Conservation (phyloP, 2,888 invertebrate species). For the Deilephila elpenor region DNA sequence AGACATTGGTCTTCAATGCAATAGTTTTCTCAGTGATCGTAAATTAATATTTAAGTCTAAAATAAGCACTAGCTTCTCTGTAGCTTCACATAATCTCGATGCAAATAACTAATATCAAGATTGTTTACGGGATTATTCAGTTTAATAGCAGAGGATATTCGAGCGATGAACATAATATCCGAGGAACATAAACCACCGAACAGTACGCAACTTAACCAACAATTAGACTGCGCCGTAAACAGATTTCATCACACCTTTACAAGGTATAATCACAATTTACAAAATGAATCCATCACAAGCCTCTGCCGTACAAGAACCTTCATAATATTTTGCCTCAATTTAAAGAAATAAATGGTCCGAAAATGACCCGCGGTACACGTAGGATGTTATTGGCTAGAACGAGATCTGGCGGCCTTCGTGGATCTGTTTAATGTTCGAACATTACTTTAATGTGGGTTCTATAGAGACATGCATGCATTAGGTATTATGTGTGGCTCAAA, state of each 20-base stretch:
- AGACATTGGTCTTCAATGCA: too few relatives aligned
- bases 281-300: neutral
- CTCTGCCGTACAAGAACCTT: neutral
- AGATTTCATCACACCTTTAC: slow-evolving; percentile 9
- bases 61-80: too few relatives aligned
- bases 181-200: slow-evolving; percentile 13
- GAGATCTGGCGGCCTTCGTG: neutral
- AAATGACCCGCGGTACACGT: neutral
- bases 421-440: neutral
- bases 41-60: too few relatives aligned
- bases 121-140: neutral
- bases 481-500: neutral
- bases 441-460: neutral
- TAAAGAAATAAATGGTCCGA: slow-evolving; percentile 3
- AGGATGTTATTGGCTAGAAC: neutral
- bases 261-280: slow-evolving; percentile 6
- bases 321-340: neutral
- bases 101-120: neutral
- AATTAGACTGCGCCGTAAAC: neutral
- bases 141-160: neutral
- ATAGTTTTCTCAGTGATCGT: too few relatives aligned
- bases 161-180: neutral
- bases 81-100: too few relatives aligned
- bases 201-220: neutral
- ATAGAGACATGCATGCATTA: neutral